A percentile compares a stretch with the other conserved stretches of the same genome.
phyloP scores from a whole-genome alignment of 2,797 vertebrate genomes.

The Coregonus sp. region DNA sequence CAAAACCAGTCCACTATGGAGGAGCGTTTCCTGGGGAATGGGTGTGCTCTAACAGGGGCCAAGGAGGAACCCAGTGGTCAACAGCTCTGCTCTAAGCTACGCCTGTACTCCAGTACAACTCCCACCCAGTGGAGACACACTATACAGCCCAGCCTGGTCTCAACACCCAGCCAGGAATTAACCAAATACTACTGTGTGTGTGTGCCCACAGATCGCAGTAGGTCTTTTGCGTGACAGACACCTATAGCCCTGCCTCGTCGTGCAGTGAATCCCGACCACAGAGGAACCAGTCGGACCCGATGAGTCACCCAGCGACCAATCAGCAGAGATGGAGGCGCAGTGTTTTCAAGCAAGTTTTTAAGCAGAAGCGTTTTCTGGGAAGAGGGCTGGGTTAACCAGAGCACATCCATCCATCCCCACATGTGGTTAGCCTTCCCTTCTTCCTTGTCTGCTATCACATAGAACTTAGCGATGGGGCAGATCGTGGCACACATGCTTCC shows the following conservation, averaged over 20 bases:
- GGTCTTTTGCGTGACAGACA: too few relatives aligned
- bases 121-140: not conserved
- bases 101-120: too few relatives aligned
- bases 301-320: slow-evolving; percentile 50
- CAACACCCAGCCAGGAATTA: slow-evolving; percentile 16
- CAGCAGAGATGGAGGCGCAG: slow-evolving; percentile 24
- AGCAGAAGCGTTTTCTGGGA: not conserved
- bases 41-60: slow-evolving; percentile 21
- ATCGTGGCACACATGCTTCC: slow-evolving; percentile 37
- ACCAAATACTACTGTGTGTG: slow-evolving; percentile 5
- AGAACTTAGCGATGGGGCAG: slow-evolving; percentile 25
- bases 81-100: slow-evolving; percentile 30
- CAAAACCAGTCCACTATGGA: too few relatives aligned
- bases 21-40: slow-evolving; percentile 19
- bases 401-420: slow-evolving; percentile 9
- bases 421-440: slow-evolving; percentile 14
- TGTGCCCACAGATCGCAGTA: not conserved
- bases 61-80: slow-evolving; percentile 14
- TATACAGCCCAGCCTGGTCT: not conserved
- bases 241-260: slow-evolving; percentile 25
- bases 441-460: slow-evolving; percentile 29
- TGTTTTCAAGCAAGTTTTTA: slow-evolving; percentile 48
- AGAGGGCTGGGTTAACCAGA: not conserved
- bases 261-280: slow-evolving; percentile 45
- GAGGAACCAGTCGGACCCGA: slow-evolving; percentile 66